phyloP scores from a whole-genome alignment of 2,888 invertebrate genomes.

The Leptinotarsa juncta region DNA sequence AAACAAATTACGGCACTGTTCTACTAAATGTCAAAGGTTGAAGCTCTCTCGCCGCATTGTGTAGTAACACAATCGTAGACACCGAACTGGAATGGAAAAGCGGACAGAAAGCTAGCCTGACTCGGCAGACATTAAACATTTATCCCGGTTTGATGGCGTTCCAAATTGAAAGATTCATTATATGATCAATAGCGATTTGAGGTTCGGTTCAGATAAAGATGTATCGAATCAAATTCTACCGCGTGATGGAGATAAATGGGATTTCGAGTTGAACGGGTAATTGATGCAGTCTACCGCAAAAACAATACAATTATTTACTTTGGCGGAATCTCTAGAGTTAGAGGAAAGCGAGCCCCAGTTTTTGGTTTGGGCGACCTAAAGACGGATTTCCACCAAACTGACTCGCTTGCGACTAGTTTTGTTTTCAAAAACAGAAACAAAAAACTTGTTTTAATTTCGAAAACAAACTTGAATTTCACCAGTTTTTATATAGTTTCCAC shows the following conservation, averaged over 20 bases:
- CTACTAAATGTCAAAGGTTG: constrained; percentile 6
- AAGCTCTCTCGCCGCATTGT: constrained; percentile 9
- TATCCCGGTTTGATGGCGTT: constrained; percentile 5
- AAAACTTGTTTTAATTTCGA: no score
- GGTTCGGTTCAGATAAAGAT: constrained; percentile 10
- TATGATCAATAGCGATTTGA: neutral
- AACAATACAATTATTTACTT: neutral
- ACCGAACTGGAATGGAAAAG: neutral
- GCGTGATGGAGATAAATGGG: neutral
- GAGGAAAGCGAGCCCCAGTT: no score
- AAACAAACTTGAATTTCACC: no score
- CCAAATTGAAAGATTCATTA: constrained; percentile 13
- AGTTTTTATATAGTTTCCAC: no score
- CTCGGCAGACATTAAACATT: constrained; percentile 3
- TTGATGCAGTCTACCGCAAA: neutral
- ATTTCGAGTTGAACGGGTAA: neutral
- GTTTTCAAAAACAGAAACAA: no score
- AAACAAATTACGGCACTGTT: neutral
- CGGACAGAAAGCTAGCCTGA: neutral
- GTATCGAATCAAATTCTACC: neutral
- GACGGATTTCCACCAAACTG: no score
- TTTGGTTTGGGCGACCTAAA: no score
- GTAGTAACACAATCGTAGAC: neutral
- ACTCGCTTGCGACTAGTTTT: no score
- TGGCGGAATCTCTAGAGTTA: neutral